phyloP scores from a whole-genome alignment of 92 coral and sea anemone species.

The Isaurus tuberculatus region DNA sequence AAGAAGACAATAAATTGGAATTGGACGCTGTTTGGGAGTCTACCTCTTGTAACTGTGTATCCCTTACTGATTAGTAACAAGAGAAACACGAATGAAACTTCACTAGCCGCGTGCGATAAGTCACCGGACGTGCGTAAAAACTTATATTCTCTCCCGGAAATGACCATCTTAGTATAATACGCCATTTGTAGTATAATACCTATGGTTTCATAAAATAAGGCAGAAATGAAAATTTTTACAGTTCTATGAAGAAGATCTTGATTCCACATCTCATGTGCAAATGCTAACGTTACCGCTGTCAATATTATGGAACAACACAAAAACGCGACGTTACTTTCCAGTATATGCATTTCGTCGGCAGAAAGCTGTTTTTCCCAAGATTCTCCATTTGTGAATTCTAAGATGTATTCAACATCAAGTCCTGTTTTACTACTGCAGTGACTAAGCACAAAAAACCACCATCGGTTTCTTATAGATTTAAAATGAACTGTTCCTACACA shows the following conservation, averaged over 20 bases:
- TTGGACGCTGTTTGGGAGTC: conserved; percentile 45
- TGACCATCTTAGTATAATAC: conserved; percentile 47
- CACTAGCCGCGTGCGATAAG: conserved; percentile 66
- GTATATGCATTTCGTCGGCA: conserved; percentile 58
- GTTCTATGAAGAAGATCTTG: conserved; percentile 63
- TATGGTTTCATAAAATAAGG: conserved; percentile 52
- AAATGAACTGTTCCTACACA: conserved; percentile 70
- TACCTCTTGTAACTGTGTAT: conserved; percentile 69
- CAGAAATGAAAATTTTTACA: conserved; percentile 59
- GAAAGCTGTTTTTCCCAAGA: conserved; percentile 73
- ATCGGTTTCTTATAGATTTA: conserved; percentile 43
- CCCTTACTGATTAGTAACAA: conserved; percentile 70
- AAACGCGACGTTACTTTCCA: conserved; percentile 43
- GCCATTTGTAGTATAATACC: conserved; percentile 54
- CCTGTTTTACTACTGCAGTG: conserved; percentile 66
- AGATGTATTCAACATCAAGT: conserved; percentile 58
- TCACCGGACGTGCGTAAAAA: conserved; percentile 36
- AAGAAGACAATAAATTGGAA: conserved; percentile 58
- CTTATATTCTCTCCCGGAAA: conserved; percentile 33
- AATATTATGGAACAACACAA: conserved; percentile 37
- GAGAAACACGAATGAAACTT: conserved; percentile 54
- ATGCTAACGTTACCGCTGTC: conserved; percentile 26
- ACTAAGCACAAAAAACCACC: conserved; percentile 81
- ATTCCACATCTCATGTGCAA: conserved; percentile 48
- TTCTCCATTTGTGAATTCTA: conserved; percentile 69